Evolutionary conservation across 2,888 invertebrate species (phyloP).

Genomic region (Microctonus brassicae): DNA sequence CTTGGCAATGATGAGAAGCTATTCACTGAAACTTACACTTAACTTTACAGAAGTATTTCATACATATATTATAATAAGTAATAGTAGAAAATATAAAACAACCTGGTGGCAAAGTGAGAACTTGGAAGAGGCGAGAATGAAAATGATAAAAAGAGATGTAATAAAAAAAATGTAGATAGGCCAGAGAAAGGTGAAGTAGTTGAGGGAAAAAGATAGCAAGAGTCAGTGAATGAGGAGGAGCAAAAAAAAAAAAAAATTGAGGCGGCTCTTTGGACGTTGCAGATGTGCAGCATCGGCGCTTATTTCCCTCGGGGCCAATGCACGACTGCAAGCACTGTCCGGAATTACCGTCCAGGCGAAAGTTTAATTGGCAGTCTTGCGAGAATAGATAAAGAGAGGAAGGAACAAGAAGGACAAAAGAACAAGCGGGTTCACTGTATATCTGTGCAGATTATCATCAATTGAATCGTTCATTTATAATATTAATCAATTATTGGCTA

Average conservation of each 20-base stretch:
- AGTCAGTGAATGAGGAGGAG: not conserved
- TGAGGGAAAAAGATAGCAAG: not conserved
- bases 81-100: not conserved
- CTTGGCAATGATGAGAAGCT: no score
- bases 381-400: slow-evolving; percentile 8
- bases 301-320: slow-evolving; percentile 54
- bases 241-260: slow-evolving; percentile 21
- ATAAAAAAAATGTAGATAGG: not conserved
- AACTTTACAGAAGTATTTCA: no score
- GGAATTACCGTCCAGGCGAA: slow-evolving; percentile 46
- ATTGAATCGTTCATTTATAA: slow-evolving; percentile 8
- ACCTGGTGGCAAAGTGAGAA: slow-evolving; percentile 8
- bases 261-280: slow-evolving; percentile 22
- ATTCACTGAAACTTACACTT: no score
- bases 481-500: slow-evolving; percentile 5
- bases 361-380: slow-evolving; percentile 49
- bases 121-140: not conserved
- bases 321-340: slow-evolving; percentile 38
- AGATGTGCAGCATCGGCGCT: slow-evolving; percentile 49
- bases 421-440: slow-evolving; percentile 30
- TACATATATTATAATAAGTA: no score
- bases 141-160: not conserved
- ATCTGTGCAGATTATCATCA: slow-evolving; percentile 19
- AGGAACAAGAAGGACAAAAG: not conserved
- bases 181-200: not conserved